Conservation (phyloP, 2,888 invertebrate genomes). For the Priocnemis perturbator region DNA sequence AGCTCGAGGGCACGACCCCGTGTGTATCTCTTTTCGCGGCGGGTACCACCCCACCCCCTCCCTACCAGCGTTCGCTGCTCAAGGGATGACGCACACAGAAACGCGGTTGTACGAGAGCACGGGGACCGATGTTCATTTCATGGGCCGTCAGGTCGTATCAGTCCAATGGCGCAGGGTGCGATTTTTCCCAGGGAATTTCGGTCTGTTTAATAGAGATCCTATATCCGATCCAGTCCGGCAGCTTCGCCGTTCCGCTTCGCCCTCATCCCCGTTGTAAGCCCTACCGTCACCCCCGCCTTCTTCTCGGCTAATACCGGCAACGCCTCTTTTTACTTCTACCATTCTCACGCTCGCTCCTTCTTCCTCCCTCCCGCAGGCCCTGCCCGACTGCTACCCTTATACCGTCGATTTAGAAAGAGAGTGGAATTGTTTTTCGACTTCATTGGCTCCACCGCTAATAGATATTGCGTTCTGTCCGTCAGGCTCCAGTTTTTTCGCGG, state of each 20-base stretch:
- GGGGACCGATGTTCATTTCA: slow-evolving; percentile 72
- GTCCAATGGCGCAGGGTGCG: slow-evolving; percentile 67
- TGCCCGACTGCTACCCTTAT: slow-evolving; percentile 3
- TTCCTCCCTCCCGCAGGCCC: slow-evolving; percentile 9
- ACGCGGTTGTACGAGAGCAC: slow-evolving; percentile 39
- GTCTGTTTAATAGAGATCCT: slow-evolving; percentile 70
- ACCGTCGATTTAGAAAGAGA: slow-evolving; percentile 20
- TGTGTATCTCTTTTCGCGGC: background rate
- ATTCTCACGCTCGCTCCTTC: slow-evolving; percentile 5
- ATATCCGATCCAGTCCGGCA: slow-evolving; percentile 49
- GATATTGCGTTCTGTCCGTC: slow-evolving; percentile 64
- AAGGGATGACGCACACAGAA: slow-evolving; percentile 29
- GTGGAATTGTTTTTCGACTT: slow-evolving; percentile 61
- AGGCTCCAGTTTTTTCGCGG: slow-evolving; percentile 21
- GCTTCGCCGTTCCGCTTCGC: slow-evolving; percentile 33
- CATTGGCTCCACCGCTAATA: slow-evolving; percentile 58
- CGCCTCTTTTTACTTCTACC: slow-evolving; percentile 13
- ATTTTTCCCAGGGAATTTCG: slow-evolving; percentile 68
- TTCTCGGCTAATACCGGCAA: slow-evolving; percentile 4
- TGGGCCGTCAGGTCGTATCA: slow-evolving; percentile 72
- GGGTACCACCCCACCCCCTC: background rate
- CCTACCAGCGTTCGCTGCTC: slow-evolving; percentile 3
- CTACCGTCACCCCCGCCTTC: slow-evolving; percentile 19
- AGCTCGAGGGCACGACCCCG: background rate
- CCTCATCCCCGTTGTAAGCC: slow-evolving; percentile 35